Base-by-base conservation (phyloP, 2,888 invertebrate genomes). In the Standfussiana lucernea region DNA sequence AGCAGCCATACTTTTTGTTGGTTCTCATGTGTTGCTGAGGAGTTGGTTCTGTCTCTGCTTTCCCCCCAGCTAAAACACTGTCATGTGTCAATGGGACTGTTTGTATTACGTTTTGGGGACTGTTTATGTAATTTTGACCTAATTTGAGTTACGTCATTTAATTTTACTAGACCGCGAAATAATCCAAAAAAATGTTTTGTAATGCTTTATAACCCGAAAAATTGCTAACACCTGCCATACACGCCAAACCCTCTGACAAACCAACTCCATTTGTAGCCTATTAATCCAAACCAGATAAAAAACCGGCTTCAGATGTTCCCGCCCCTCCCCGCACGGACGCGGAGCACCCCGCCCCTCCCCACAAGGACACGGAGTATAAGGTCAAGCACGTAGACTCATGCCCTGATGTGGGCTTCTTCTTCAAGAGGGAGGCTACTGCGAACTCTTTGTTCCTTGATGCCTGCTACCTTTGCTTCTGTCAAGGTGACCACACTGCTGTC, bases 381-480 rank as follows among this genome's bases (percentile, higher is more conserved):
- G 76, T 92, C 50, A 91, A 87, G 72, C 72, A 82, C 2, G 86
- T 92, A 40, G 85, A 86, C 10, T 73, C 83, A 0, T 96, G 96
- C 64, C 95, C 95, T 0, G 89, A 88, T 1, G 89, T 84, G 24
- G 95, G 95, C 0, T 94, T 93, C 82, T 95, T 88, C 90, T 94
- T 95, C 86, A 86, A 84, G 13, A 86, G 90, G 2, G 93, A 91
- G 32, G 35, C 61, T 6, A 40, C 77, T 0, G 83, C 79, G 1
- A 93, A 93, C 80, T 79, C 85, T 2, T 11, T 92, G 45, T 82
- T 83, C 1, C 85, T 87, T 2, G 90, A 82, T 0, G 47, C 75
- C 0, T 96, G 96, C 84, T 89, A 87, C 72, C 91, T 95, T 1
- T 96, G 96, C 89, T 94, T 95, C 90, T 96, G 96, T 59, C 91